These are phyloP conservation scores for Exaiptasia diaphana DNA, from an alignment of 64 coral and sea anemone species.

Conservation along the genomic window DNA sequence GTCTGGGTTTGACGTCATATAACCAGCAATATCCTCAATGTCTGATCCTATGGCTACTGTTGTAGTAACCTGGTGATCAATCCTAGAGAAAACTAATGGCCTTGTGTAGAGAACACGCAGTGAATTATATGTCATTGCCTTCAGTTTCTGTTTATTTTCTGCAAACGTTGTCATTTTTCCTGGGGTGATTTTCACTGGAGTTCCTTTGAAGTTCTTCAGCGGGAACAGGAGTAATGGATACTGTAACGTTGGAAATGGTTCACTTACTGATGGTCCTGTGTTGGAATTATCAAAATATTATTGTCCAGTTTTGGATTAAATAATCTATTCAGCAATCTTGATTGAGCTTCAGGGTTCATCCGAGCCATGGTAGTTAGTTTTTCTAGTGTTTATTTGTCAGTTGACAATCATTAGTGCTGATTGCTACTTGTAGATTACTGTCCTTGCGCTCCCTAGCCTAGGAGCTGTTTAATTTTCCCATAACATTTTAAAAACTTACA, in stretches of 20 bases:
- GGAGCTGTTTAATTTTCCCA: no score
- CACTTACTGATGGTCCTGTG: conserved; percentile 56
- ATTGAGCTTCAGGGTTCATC: no score
- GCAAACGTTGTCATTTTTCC: conserved; percentile 69
- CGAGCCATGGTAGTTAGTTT: no score
- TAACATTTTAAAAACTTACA: no score
- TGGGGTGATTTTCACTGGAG: conserved; percentile 59
- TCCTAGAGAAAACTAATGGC: conserved; percentile 71
- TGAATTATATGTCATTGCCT: conserved; percentile 62
- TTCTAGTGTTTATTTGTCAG: no score
- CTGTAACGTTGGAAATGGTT: conserved; percentile 48
- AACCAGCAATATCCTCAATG: conserved; percentile 67
- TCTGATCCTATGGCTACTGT: conserved; percentile 70
- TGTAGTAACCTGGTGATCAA: conserved; percentile 51
- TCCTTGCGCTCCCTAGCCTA: no score
- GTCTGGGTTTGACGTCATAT: conserved; percentile 74
- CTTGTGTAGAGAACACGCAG: conserved; percentile 73
- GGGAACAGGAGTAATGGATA: conserved; percentile 91
- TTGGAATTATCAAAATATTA: no score
- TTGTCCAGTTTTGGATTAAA: no score
- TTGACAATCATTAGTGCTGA: no score
- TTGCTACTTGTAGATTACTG: no score
- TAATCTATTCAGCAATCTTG: background rate
- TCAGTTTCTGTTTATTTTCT: conserved; percentile 63
- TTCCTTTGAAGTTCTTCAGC: conserved; percentile 59